Conservation (phyloP, 2,888 invertebrate species). For the Gortyna flavago region DNA sequence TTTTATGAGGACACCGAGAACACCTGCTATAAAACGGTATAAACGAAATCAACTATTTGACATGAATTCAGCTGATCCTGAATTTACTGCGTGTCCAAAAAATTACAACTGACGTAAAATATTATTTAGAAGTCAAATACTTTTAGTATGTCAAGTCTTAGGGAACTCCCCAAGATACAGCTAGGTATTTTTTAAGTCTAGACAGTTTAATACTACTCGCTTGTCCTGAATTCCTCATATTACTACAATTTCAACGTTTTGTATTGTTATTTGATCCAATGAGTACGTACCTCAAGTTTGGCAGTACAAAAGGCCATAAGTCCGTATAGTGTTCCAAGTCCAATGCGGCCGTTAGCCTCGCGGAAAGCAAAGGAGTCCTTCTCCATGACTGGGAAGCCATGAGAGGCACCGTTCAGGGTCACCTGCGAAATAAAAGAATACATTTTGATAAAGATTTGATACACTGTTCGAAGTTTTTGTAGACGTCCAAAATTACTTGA, state of each 20-base stretch:
- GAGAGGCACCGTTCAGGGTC: conserved; percentile 91
- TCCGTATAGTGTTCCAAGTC: conserved; percentile 91
- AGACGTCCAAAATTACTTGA: neutral
- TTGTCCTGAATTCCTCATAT: too few species aligned
- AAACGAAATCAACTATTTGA: neutral
- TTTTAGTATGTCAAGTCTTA: neutral
- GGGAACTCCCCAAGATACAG: neutral
- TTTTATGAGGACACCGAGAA: neutral
- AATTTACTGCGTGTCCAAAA: neutral
- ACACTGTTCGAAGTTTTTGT: neutral
- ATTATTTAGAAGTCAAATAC: neutral
- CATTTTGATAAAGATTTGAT: neutral
- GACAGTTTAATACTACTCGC: neutral
- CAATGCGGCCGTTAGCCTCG: conserved; percentile 88
- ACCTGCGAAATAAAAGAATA: conserved; percentile 79
- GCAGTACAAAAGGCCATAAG: conserved; percentile 90
- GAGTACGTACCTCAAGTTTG: conserved; percentile 88
- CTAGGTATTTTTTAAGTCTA: neutral
- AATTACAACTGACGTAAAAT: neutral
- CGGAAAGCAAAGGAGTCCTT: conserved; percentile 91
- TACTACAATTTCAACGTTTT: neutral
- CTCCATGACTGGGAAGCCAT: conserved; percentile 92
- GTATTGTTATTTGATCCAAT: neutral
- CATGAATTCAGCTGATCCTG: neutral
- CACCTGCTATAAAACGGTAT: neutral